These are phyloP conservation scores for Anoplophora glabripennis DNA, from an alignment of 1,140 invertebrate genomes.

Conservation along the genomic window DNA sequence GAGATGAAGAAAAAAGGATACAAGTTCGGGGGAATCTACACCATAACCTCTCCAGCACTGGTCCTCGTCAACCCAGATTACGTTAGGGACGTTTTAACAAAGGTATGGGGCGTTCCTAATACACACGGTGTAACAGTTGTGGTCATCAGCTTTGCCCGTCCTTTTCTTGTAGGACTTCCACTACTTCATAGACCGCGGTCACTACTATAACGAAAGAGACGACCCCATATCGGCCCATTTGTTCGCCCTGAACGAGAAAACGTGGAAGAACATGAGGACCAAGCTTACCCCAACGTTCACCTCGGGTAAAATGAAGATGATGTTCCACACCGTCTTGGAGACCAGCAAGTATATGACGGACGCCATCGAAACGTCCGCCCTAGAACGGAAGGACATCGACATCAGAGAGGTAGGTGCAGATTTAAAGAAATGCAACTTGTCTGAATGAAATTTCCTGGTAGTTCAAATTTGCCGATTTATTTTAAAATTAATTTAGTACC, in stretches of 20 bases:
- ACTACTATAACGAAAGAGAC: conserved; percentile 46
- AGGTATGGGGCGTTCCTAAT: too few species aligned
- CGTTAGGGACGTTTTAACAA: conserved; percentile 50
- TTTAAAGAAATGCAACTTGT: not conserved
- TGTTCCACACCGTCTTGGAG: conserved; percentile 43
- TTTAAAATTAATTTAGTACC: too few species aligned
- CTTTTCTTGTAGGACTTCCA: conserved; percentile 45
- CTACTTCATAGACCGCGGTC: conserved; percentile 51
- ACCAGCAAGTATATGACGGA: conserved; percentile 46
- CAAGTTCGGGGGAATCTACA: conserved; percentile 31
- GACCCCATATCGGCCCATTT: conserved; percentile 53
- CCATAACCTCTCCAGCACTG: conserved; percentile 24
- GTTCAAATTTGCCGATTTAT: too few species aligned
- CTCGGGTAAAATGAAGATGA: conserved; percentile 52
- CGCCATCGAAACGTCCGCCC: conserved; percentile 21
- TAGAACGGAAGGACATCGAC: conserved; percentile 46
- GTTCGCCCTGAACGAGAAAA: conserved; percentile 46
- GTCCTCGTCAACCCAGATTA: conserved; percentile 51
- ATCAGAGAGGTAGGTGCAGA: conserved; percentile 45
- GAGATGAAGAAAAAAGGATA: conserved; percentile 38
- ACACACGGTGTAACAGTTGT: not conserved
- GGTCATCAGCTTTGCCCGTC: not conserved
- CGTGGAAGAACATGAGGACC: conserved; percentile 52
- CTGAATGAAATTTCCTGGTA: too few species aligned
- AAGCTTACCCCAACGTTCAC: conserved; percentile 55